Conservation (phyloP, 2,797 vertebrate species). For the Darevskia nairensis region DNA sequence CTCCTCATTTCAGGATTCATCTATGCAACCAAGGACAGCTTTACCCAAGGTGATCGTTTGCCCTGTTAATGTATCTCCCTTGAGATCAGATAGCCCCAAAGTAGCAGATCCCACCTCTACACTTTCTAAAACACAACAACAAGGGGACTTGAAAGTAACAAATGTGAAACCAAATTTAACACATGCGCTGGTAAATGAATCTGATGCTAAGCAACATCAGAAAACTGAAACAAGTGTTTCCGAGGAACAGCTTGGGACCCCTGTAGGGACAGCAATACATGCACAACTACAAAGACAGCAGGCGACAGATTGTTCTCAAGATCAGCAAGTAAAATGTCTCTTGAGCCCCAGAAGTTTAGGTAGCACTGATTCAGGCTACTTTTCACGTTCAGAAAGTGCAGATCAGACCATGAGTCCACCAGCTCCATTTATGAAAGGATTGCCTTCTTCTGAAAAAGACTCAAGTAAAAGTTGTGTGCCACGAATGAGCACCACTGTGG, state of each 20-base stretch:
- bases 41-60: constrained; percentile 96
- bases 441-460: constrained; percentile 86
- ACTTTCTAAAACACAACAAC: constrained; percentile 84
- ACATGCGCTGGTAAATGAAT: constrained; percentile 83
- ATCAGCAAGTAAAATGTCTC: constrained; percentile 92
- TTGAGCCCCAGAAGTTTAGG: constrained; percentile 96
- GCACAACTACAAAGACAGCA: constrained; percentile 96
- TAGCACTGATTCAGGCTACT: constrained; percentile 98
- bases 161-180: constrained; percentile 78
- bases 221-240: constrained; percentile 78
- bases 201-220: constrained; percentile 80
- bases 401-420: constrained; percentile 96
- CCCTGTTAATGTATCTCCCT: constrained; percentile 88
- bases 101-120: constrained; percentile 84
- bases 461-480: constrained; percentile 80
- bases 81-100: constrained; percentile 90
- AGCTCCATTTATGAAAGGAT: constrained; percentile 90
- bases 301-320: constrained; percentile 94
- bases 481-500: constrained; percentile 68
- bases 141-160: constrained; percentile 85
- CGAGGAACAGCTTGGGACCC: constrained; percentile 86
- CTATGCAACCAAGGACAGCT: constrained; percentile 84
- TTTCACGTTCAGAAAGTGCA: constrained; percentile 96
- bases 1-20: constrained; percentile 77
- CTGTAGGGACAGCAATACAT: constrained; percentile 79